Evolutionary conservation across 2,113 vertebrate genomes (phyloP).

Genomic region (Psophia crepitans): DNA sequence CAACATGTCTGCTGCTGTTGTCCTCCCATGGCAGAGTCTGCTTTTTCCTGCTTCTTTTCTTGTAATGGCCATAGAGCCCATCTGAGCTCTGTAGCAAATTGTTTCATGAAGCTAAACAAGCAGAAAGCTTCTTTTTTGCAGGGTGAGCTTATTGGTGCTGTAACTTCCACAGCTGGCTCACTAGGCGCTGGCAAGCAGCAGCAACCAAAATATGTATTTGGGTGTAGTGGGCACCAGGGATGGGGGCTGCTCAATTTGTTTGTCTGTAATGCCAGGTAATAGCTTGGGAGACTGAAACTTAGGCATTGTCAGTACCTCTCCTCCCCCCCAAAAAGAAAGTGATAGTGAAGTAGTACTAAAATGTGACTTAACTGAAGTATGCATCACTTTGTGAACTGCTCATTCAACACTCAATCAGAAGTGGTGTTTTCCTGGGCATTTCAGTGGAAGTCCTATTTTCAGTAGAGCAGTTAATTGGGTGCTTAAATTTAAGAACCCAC

Average conservation of each 20-base stretch:
- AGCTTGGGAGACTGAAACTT: background rate
- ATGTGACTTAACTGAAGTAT: background rate
- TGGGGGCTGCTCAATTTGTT: background rate
- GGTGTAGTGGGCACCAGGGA: background rate
- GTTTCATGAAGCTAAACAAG: background rate
- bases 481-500: slow-evolving; percentile 29
- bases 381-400: background rate
- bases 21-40: background rate
- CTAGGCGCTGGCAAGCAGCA: background rate
- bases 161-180: background rate
- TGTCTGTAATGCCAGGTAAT: background rate
- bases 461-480: slow-evolving; percentile 6
- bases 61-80: background rate
- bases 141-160: background rate
- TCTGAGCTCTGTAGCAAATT: background rate
- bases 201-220: background rate
- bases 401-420: background rate
- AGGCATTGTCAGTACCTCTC: background rate
- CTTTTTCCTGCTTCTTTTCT: background rate
- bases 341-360: background rate
- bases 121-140: background rate
- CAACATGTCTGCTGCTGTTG: background rate
- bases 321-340: background rate
- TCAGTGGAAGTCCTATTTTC: background rate
- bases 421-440: background rate